Conservation (phyloP, 2,113 vertebrate species). For the Oreochromis tanganicae region DNA sequence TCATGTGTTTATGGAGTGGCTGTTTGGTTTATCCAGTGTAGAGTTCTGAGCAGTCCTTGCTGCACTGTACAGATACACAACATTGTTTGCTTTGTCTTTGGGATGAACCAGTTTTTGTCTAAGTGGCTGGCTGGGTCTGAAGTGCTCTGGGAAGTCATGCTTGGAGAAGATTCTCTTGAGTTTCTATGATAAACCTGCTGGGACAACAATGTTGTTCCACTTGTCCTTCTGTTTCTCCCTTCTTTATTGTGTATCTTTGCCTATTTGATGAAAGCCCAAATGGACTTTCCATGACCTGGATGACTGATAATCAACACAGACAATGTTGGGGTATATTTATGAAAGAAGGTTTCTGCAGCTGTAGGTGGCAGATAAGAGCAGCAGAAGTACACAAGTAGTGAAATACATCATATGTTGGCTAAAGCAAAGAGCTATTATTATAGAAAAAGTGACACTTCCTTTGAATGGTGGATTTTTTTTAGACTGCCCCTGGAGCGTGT, state of each 20-base stretch:
- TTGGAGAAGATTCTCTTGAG: not conserved
- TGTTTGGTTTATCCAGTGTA: not conserved
- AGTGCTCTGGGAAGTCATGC: not conserved
- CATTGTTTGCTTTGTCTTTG: not conserved
- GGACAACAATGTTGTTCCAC: not conserved
- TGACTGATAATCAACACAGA: not conserved
- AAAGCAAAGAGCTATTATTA: not conserved
- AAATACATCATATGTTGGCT: not conserved
- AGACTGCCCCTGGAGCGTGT: not conserved
- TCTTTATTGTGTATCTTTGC: not conserved
- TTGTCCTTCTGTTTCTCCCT: not conserved
- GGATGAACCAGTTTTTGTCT: not conserved
- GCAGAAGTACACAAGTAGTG: not conserved
- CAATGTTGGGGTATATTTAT: not conserved
- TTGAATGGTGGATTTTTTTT: not conserved
- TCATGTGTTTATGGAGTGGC: not conserved
- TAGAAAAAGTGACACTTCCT: not conserved
- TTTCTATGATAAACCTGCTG: not conserved
- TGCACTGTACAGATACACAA: accelerated
- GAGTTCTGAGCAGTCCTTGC: not conserved
- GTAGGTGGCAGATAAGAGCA: not conserved
- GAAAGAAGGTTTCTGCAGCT: not conserved
- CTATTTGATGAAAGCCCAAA: not conserved
- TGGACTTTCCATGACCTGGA: not conserved
- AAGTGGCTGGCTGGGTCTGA: not conserved